These are phyloP conservation scores for Athalia cordata DNA, from an alignment of 2,888 invertebrate species.

Conservation along the genomic window DNA sequence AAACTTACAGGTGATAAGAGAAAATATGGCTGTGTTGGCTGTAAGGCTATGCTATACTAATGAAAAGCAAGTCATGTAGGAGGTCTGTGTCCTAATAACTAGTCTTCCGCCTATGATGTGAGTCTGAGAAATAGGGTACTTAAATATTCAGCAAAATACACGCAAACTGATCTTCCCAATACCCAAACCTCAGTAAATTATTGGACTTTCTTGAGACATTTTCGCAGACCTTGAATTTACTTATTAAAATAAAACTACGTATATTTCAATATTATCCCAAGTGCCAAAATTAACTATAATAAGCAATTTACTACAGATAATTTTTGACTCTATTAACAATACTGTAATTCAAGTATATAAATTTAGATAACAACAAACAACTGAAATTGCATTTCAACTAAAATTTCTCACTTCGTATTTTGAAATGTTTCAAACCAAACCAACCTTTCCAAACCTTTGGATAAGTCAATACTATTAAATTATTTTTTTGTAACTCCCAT, in stretches of 20 bases:
- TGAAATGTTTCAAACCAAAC: slow-evolving; percentile 8
- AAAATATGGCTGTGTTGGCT: slow-evolving; percentile 43
- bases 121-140: slow-evolving; percentile 7
- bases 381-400: slow-evolving; percentile 8
- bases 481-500: slow-evolving; percentile 63
- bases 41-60: slow-evolving; percentile 22
- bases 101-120: neutral
- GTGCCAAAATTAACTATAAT: slow-evolving; percentile 47
- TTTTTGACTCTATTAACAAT: slow-evolving; percentile 19
- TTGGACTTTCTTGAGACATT: slow-evolving; percentile 6
- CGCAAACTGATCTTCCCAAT: neutral
- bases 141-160: neutral
- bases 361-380: slow-evolving; percentile 8
- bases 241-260: slow-evolving; percentile 15
- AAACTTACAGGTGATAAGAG: slow-evolving; percentile 29
- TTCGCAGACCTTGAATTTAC: slow-evolving; percentile 28
- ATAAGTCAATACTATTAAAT: slow-evolving; percentile 50
- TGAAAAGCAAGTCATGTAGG: slow-evolving; percentile 21
- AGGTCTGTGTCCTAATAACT: slow-evolving; percentile 22
- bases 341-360: slow-evolving; percentile 22
- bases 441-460: slow-evolving; percentile 12
- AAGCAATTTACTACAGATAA: slow-evolving; percentile 11
- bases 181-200: neutral
- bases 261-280: slow-evolving; percentile 43
- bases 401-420: slow-evolving; percentile 2